These are phyloP conservation scores for Temnothorax longispinosus DNA, from an alignment of 1,140 invertebrate species.

Conservation along the genomic window DNA sequence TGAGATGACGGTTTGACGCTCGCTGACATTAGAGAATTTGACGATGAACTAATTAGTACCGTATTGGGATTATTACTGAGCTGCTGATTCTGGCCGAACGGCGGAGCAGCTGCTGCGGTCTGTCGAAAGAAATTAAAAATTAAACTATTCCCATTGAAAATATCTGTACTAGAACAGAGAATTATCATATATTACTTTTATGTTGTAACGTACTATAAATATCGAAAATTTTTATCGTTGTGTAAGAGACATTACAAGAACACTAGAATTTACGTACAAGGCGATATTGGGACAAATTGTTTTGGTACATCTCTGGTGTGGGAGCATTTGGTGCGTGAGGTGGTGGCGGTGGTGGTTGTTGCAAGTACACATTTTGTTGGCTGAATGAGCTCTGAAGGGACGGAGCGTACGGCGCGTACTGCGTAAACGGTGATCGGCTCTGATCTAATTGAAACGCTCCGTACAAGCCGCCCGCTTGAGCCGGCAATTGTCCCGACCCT, in stretches of 20 bases:
- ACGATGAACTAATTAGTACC: conserved; percentile 94
- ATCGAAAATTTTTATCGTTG: neutral
- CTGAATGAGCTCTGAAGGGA: conserved; percentile 88
- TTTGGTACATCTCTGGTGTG: conserved; percentile 93
- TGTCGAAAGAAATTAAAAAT: conserved; percentile 74
- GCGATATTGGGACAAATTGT: conserved; percentile 91
- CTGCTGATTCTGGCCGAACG: conserved; percentile 92
- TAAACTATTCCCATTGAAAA: neutral
- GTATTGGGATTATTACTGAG: conserved; percentile 94
- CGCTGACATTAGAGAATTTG: conserved; percentile 95
- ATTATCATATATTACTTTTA: neutral
- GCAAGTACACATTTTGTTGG: conserved; percentile 89
- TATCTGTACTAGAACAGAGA: neutral
- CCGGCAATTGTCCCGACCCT: conserved; percentile 90
- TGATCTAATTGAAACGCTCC: conserved; percentile 90
- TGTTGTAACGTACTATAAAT: neutral
- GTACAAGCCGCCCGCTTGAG: conserved; percentile 91
- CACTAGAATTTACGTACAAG: conserved; percentile 86
- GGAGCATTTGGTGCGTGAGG: conserved; percentile 86
- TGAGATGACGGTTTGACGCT: conserved; percentile 94
- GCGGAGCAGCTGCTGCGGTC: conserved; percentile 87
- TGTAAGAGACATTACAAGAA: neutral
- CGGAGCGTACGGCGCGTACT: conserved; percentile 88
- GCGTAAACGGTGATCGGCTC: conserved; percentile 88
- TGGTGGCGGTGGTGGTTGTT: conserved; percentile 86